Base-by-base conservation (phyloP, 2,888 invertebrate species). In the Escarpia spicata region DNA sequence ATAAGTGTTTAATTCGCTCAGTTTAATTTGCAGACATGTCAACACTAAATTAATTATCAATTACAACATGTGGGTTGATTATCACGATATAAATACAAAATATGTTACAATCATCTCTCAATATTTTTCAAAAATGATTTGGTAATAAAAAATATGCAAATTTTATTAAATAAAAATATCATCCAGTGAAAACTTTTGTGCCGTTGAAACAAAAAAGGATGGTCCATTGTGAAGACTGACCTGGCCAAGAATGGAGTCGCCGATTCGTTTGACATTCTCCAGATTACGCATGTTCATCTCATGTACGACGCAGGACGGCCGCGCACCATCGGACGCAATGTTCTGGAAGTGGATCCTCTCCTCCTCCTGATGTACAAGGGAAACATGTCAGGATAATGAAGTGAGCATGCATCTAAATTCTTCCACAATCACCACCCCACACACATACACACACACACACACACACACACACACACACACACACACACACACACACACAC, bases 181-280 rank as follows among this genome's bases (percentile, higher is more conserved):
- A 12, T 52, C 52, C 9, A 52, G 15, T 52, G 52, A 52, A 52
- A 75, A n/a, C 75, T 26, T n/a, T 12, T 52, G 52, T 52, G 52
- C 12, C 26, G 19, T n/a, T 15, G 15, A n/a, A 75, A 19, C 26
- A 26, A 19, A 75, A n/a, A 75, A 19, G 26, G 6, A 91, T 91
- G 60, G 9, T 75, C 6, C n/a, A 3, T 19, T 26, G 75, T 90
- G 44, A 15, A n/a, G 12, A 92, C 93, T 94, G 93, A 97, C 97
- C 96, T 97, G 96, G 92, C 97, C 97, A 44, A 97, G 96, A 92
- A 97, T 95, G 43, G 97, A 97, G 93, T 96, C 96, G 6, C 92
- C 31, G 15, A 92, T 37, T 43, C n/a, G 43, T 31, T 91, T 92
- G 75, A 93, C 89, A 92, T 95, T 93, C 93, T 94, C 93, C 92